Base-by-base conservation (phyloP, 1,140 invertebrate genomes). In the Cydia strobilella region DNA sequence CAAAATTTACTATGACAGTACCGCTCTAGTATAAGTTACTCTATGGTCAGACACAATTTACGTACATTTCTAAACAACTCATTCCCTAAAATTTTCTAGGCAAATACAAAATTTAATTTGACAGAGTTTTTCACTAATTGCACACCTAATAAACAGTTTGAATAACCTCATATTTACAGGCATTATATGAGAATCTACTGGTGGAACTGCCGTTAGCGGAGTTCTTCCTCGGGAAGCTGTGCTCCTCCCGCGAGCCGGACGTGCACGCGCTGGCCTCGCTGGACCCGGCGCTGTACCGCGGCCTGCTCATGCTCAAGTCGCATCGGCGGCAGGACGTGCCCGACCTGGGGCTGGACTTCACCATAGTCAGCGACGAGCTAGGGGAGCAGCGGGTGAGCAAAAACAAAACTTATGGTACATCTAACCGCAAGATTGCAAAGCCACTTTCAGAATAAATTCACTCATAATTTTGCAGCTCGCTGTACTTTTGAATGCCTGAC, bases 171-270 rank as follows among this genome's bases (percentile, higher is more conserved):
- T 74, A 39, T 62, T 15, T 63, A 83, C 91, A 96, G 96, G 98
- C 98, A 0, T 93, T 99, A 18, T 99, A 99, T 92, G 98, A 99
- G 90, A 98, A 98, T 93, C 94, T 99, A 45, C 90, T 99, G 74
- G 97, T 99, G 5, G 98, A 99, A 89, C 89, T 99, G 20, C 98
- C 98, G 0, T 95, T 99, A 80, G 98, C 98, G 1, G 97, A 97
- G 79, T 99, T 98, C 87, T 99, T 99, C 87, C 91, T 99, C 9
- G 95, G 96, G 0, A 96, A 97, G 78, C 78, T 94, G 79, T 91
- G 89, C 65, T 96, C 96, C 4, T 94, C 95, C 75, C 96, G 97
- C 62, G 90, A 94, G 78, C 96, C 99, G 0, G 98, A 99, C 85
- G 97, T 99, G 73, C 97, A 99, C 93, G 97, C 99, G 89, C 91